A percentile compares a stretch with the other conserved stretches of the same genome.
Evolutionary conservation across 2,113 vertebrate species (phyloP).

Genomic region (Theristicus caerulescens): DNA sequence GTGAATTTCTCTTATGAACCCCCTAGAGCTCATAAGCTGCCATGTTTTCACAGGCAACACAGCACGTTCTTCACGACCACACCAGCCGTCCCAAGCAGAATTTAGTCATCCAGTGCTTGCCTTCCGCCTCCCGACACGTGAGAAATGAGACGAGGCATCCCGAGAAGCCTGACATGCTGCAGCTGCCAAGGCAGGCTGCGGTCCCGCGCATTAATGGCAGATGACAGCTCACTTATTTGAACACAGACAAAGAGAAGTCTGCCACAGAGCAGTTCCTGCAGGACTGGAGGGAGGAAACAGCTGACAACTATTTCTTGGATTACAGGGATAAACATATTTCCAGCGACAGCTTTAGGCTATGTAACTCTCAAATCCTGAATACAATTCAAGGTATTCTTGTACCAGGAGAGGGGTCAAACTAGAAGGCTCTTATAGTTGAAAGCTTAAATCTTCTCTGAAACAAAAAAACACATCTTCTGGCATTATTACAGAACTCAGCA

Average conservation of each 20-base stretch:
- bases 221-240: conserved; percentile 44
- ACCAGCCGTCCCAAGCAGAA: not conserved
- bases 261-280: not conserved
- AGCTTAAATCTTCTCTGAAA: conserved; percentile 1
- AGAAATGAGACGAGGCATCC: not conserved
- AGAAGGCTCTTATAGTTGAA: not conserved
- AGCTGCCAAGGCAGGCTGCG: conserved; percentile 7
- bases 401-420: not conserved
- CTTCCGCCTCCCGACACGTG: not conserved
- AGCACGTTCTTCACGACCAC: not conserved
- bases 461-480: conserved; percentile 3
- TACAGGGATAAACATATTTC: conserved; percentile 52
- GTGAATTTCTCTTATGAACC: fast-evolving
- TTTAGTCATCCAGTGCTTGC: not conserved
- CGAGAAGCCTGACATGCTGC: not conserved
- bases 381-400: conserved; percentile 29
- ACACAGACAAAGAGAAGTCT: conserved; percentile 33
- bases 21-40: not conserved
- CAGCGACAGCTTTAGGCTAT: conserved; percentile 13
- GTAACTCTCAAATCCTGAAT: not conserved
- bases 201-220: not conserved
- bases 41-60: not conserved
- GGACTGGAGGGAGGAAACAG: conserved; percentile 47
- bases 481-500: not conserved
- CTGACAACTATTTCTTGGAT: conserved; percentile 54